Conservation (phyloP, 2,888 invertebrate genomes). For the Hydrotaea cyrtoneurina region DNA sequence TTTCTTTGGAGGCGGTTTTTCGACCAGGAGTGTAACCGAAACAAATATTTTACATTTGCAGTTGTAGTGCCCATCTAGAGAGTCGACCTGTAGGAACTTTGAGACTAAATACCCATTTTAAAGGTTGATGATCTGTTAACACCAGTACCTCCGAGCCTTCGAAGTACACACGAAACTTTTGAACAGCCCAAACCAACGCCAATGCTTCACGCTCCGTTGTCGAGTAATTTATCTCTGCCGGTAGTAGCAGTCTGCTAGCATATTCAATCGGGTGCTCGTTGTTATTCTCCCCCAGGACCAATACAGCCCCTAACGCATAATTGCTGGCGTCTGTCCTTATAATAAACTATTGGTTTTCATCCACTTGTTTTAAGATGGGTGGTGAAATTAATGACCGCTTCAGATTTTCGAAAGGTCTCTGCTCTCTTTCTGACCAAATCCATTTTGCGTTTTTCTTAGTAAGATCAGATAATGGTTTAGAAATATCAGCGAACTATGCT, state of each 20-base stretch:
- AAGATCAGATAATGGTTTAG: slow-evolving; percentile 72
- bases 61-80: slow-evolving; percentile 79
- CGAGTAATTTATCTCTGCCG: slow-evolving; percentile 77
- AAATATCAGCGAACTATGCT: slow-evolving; percentile 59
- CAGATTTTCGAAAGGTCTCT: slow-evolving; percentile 66
- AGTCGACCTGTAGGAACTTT: slow-evolving; percentile 79
- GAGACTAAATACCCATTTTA: slow-evolving; percentile 79
- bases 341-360: slow-evolving; percentile 49
- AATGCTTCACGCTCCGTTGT: slow-evolving; percentile 79
- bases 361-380: slow-evolving; percentile 52
- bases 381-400: slow-evolving; percentile 57
- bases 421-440: slow-evolving; percentile 46
- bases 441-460: slow-evolving; percentile 70
- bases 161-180: slow-evolving; percentile 78
- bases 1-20: slow-evolving; percentile 68
- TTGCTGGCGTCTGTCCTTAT: slow-evolving; percentile 62
- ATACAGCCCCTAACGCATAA: slow-evolving; percentile 60
- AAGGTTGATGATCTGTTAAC: slow-evolving; percentile 76
- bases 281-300: slow-evolving; percentile 63
- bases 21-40: slow-evolving; percentile 78
- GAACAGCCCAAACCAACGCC: slow-evolving; percentile 73
- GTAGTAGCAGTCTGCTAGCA: slow-evolving; percentile 69
- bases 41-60: slow-evolving; percentile 77
- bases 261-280: slow-evolving; percentile 71
- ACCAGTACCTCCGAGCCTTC: slow-evolving; percentile 76